Evolutionary conservation across 1,140 invertebrate genomes (phyloP).

Genomic region (Aphelenchoides besseyi): DNA sequence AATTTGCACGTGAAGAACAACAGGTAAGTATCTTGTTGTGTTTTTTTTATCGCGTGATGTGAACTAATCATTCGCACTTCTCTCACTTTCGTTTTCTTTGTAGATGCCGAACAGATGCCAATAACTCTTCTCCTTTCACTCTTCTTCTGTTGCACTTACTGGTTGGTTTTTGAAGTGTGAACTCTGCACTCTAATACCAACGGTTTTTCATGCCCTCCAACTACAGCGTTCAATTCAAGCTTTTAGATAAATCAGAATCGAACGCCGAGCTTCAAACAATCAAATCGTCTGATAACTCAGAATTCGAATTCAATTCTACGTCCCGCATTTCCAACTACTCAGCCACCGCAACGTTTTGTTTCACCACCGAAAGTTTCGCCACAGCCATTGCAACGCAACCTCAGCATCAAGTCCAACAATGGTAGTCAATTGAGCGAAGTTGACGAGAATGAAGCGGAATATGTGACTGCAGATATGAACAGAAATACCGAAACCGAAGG

Average conservation of each 20-base stretch:
- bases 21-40: neutral
- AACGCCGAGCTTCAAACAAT: constrained; percentile 11
- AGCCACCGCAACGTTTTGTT: constrained; percentile 6
- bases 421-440: neutral
- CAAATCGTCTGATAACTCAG: neutral
- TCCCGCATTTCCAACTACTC: neutral
- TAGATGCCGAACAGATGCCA: neutral
- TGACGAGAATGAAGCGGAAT: neutral
- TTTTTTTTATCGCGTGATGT: no score
- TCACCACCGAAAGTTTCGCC: neutral
- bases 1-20: constrained; percentile 7
- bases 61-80: no score
- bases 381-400: neutral
- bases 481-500: constrained; percentile 48
- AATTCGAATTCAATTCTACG: neutral
- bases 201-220: no score
- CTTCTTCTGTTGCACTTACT: neutral
- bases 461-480: neutral
- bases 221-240: neutral
- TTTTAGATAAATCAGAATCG: constrained; percentile 1
- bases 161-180: neutral
- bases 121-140: neutral
- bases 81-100: neutral
- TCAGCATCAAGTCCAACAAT: neutral
- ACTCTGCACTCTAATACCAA: neutral